Evolutionary conservation across 2,113 vertebrate species (phyloP).

Genomic region (Ptychochromis oligacanthus): DNA sequence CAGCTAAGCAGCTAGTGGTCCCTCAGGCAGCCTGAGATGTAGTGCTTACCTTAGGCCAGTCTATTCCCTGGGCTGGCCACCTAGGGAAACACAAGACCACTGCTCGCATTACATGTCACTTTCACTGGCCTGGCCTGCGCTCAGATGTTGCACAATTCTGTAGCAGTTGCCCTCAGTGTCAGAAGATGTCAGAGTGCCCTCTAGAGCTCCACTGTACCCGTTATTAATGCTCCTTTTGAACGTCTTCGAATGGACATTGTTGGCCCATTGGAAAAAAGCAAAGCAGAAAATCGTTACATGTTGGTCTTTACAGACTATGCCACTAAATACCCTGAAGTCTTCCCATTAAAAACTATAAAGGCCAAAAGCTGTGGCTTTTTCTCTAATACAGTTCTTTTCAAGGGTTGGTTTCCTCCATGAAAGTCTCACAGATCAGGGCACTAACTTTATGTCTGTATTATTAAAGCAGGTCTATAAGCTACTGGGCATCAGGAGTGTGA

Average conservation of each 20-base stretch:
- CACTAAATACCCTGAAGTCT: background rate
- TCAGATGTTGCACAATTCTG: background rate
- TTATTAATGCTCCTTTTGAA: background rate
- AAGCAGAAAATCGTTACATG: background rate
- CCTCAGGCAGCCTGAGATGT: background rate
- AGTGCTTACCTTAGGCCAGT: background rate
- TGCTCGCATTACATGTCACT: background rate
- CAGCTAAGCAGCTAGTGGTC: background rate
- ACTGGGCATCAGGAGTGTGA: too few relatives aligned
- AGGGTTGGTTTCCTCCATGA: background rate
- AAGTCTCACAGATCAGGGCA: too few relatives aligned
- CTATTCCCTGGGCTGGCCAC: background rate
- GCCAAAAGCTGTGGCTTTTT: background rate
- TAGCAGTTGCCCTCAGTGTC: constrained; percentile 4
- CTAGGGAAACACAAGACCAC: background rate
- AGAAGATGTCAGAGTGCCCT: background rate
- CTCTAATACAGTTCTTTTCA: background rate
- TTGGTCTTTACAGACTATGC: background rate
- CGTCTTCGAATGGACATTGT: background rate
- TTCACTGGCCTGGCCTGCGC: constrained; percentile 7
- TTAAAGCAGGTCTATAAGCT: too few relatives aligned
- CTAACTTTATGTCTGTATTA: too few relatives aligned
- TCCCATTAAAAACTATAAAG: background rate
- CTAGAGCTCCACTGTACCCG: background rate
- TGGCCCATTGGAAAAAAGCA: background rate